Base-by-base conservation (phyloP, 2,797 vertebrate species). In the Australoheros facetus region DNA sequence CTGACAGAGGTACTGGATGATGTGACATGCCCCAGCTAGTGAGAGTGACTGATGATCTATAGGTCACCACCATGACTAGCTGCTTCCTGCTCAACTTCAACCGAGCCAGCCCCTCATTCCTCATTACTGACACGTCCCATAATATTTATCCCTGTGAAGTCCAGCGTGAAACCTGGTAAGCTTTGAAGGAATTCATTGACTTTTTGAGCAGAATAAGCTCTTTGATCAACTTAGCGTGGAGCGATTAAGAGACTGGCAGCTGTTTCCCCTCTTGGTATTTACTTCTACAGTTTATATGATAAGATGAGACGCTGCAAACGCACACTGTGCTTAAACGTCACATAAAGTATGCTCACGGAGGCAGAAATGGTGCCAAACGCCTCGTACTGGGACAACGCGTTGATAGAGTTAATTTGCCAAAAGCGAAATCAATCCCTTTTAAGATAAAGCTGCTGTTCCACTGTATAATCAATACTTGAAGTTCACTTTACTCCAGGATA, bases 1-100 rank as follows among this genome's bases (percentile, higher is more conserved):
- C 80, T 84, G 91, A 91, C 86, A 79, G 82, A 71, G 70, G 80
- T 72, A 73, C 71, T 39, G 85, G 79, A 34, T 79, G 87, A 91
- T 87, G 91, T 87, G 92, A 93, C 89, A 30, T 60, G 80, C 86
- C 81, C 88, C 90, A 91, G 92, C 90, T 93, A 88, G 88, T 42
- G 84, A 86, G 90, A 83, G 91, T 95, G 93, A 94, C 89, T 83
- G 93, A 95, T 94, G 94, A 87, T 86, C 85, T 73, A 70, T 70
- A 89, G 94, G 94, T 94, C 93, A 88, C 64, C 87, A 73, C 85
- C 90, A 58, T 75, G 88, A 89, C 90, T 82, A 87, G 90, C 89
- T 83, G 85, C 92, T 93, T 93, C 93, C 91, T 88, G 86, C 78
- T 84, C 74, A 11, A 76, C 73, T 81, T 75, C 87, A 86, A 83